Evolutionary conservation across 2,113 vertebrate species (phyloP).

Genomic region (Nerophis ophidion): DNA sequence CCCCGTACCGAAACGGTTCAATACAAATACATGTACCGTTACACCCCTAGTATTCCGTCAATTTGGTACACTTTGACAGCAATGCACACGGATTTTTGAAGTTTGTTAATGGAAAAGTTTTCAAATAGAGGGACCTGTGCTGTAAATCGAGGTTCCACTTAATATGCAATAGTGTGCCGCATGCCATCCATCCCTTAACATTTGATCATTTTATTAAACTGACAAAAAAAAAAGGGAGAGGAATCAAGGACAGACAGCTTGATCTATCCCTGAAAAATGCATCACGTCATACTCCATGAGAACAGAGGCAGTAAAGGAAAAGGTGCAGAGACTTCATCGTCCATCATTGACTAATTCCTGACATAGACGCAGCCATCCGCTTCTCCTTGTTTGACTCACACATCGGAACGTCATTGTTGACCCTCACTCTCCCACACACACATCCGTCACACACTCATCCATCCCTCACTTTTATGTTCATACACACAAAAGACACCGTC

Average conservation of each 20-base stretch:
- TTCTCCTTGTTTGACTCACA: slow-evolving; percentile 13
- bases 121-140: too few species aligned
- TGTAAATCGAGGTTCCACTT: neutral
- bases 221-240: slow-evolving; percentile 13
- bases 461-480: slow-evolving; percentile 3
- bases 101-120: too few species aligned
- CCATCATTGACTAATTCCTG: slow-evolving; percentile 16
- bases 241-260: slow-evolving; percentile 19
- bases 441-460: slow-evolving; percentile 1
- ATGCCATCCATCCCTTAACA: slow-evolving; percentile 9
- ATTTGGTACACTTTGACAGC: too few species aligned
- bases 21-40: too few species aligned
- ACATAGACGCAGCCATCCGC: slow-evolving; percentile 18
- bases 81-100: too few species aligned
- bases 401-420: neutral
- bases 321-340: slow-evolving; percentile 23
- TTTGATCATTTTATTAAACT: neutral
- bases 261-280: slow-evolving; percentile 32
- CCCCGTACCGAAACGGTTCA: too few species aligned
- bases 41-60: too few species aligned
- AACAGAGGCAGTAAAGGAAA: slow-evolving; percentile 1
- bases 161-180: slow-evolving; percentile 5
- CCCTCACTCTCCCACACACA: neutral
- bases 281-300: slow-evolving; percentile 9
- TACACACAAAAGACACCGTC: neutral